Base-by-base conservation (phyloP, 2,113 vertebrate species). In the Archocentrus centrarchus region DNA sequence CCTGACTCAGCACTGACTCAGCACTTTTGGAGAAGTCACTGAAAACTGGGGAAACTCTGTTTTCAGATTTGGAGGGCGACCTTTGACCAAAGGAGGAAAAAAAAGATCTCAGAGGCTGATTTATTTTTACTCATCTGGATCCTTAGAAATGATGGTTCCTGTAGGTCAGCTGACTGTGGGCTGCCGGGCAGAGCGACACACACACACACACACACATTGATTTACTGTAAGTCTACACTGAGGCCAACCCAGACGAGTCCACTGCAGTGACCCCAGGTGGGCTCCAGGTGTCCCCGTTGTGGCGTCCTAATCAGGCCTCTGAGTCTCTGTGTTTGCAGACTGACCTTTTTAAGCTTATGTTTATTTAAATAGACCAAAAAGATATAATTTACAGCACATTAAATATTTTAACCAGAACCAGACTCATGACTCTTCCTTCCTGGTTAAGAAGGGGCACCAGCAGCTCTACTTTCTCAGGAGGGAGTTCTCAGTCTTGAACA, bases 91-190 rank as follows among this genome's bases (percentile, higher is more conserved):
- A 24, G 3, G 0, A 47, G 0, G 78, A 77, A 39, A 20, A 59
- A 59, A 77, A 22, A 22, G 75, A 18, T 39, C 7, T 20, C 27
- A 24, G 11, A 68, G 59, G 47, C n/a, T 2, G 14, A 59, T 88
- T 60, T 77, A 32, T 75, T 86, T 77, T 57, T 55, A 63, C 62
- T 59, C 11, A 24, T 41, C 53, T 84, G 58, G 30, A 81, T 80
- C 62, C 80, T 84, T 58, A 63, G 39, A 7, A 22, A 59, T 79
- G 85, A 86, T 75, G 75, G 35, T 77, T 86, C 50, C 70, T 83
- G 88, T 76, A 60, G 84, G 80, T 88, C 84, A 87, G 84, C 64
- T 85, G 84, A 80, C 47, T 30, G 24, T 59, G n/a, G 24, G 75
- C 84, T 81, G 44, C 30, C 32, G 1, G 75, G 55, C 78, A 89